phyloP scores from a whole-genome alignment of 2,113 vertebrate species.

The Corythornis vintsioides region DNA sequence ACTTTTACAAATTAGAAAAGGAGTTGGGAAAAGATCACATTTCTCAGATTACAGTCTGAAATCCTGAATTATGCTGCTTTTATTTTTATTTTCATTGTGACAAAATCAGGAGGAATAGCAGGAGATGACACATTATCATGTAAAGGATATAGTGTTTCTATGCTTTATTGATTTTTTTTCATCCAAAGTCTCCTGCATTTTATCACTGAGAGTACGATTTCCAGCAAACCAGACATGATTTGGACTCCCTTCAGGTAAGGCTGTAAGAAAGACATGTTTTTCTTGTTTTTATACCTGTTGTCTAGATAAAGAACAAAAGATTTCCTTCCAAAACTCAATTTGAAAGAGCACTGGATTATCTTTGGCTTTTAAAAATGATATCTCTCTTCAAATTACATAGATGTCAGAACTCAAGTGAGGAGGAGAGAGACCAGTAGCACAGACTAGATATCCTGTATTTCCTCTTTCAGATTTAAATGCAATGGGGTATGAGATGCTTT shows the following conservation, averaged over 20 bases:
- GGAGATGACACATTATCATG: background rate
- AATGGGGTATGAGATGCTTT: background rate
- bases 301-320: background rate
- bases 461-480: background rate
- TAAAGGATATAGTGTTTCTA: background rate
- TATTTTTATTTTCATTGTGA: background rate
- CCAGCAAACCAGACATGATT: background rate
- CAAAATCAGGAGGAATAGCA: background rate
- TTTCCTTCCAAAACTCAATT: background rate
- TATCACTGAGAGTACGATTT: background rate
- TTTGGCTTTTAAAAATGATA: background rate
- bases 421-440: background rate
- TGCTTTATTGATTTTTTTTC: background rate
- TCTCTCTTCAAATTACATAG: background rate
- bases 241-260: slow-evolving; percentile 11
- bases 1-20: background rate
- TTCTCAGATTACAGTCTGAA: background rate
- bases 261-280: background rate
- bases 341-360: background rate
- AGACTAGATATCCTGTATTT: background rate
- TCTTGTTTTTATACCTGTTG: background rate
- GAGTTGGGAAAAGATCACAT: background rate
- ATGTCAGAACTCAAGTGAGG: background rate
- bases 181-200: background rate
- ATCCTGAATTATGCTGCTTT: background rate